phyloP scores from a whole-genome alignment of 2,113 vertebrate genomes.

The Hemicordylus capensis region DNA sequence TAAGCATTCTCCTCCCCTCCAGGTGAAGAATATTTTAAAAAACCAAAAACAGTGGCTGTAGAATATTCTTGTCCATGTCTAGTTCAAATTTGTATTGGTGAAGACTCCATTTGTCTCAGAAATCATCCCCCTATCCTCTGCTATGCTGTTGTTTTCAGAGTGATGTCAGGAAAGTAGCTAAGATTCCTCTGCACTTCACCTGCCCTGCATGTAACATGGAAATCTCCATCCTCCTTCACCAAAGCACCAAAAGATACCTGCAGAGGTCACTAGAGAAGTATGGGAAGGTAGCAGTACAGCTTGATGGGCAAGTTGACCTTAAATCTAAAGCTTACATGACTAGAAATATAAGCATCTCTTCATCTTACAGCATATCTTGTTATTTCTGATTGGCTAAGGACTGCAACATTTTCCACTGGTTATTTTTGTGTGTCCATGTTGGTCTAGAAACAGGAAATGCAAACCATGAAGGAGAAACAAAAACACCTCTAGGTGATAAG shows the following conservation, averaged over 20 bases:
- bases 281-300: neutral
- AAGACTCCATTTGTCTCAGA: neutral
- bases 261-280: neutral
- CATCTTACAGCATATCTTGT: neutral
- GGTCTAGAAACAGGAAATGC: neutral
- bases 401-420: neutral
- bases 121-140: neutral
- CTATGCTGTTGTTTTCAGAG: neutral
- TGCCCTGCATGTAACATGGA: neutral
- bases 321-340: neutral
- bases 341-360: neutral
- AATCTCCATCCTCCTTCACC: neutral
- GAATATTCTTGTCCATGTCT: too few relatives aligned
- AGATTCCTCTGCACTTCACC: neutral
- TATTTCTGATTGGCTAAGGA: slow-evolving; percentile 2
- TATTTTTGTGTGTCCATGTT: slow-evolving; percentile 17
- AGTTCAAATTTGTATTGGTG: neutral
- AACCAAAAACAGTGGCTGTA: too few relatives aligned
- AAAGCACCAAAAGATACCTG: slow-evolving; percentile 8
- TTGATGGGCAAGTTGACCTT: neutral
- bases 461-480: neutral
- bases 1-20: too few relatives aligned
- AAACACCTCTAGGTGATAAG: neutral
- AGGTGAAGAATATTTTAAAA: too few relatives aligned
- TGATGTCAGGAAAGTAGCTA: neutral